These are phyloP conservation scores for Lithobates pipiens DNA, from an alignment of 2,797 vertebrate species.

Conservation along the genomic window DNA sequence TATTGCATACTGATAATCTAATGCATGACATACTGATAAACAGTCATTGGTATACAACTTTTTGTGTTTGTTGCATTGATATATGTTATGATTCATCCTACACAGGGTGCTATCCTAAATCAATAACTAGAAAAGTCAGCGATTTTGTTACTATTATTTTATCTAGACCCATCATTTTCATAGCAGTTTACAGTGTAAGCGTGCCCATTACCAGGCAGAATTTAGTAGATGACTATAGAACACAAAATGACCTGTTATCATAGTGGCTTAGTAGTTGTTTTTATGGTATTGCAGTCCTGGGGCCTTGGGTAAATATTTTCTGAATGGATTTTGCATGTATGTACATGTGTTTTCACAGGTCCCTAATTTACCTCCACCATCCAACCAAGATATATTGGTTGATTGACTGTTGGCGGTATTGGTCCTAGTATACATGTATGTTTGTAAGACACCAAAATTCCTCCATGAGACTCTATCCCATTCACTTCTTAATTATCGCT, in stretches of 20 bases:
- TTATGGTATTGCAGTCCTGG: not conserved
- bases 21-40: not conserved
- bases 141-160: not conserved
- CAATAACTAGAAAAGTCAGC: not conserved
- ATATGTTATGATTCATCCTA: not conserved
- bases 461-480: too few species aligned
- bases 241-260: not conserved
- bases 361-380: too few species aligned
- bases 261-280: not conserved
- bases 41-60: not conserved
- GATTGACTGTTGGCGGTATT: too few species aligned
- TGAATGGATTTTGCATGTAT: too few species aligned
- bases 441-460: too few species aligned
- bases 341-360: too few species aligned
- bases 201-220: not conserved
- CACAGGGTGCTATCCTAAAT: not conserved
- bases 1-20: not conserved
- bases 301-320: too few species aligned
- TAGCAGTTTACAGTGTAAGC: too few species aligned
- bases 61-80: not conserved
- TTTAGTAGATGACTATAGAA: not conserved
- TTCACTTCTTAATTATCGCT: too few species aligned
- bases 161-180: not conserved
- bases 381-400: too few species aligned
- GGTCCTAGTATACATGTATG: too few species aligned